Percentiles rank a stretch among this genome's conserved stretches.
These are phyloP conservation scores for Peromyscus maniculatus DNA, from an alignment of 2,113 vertebrate genomes.

Conservation along the genomic window DNA sequence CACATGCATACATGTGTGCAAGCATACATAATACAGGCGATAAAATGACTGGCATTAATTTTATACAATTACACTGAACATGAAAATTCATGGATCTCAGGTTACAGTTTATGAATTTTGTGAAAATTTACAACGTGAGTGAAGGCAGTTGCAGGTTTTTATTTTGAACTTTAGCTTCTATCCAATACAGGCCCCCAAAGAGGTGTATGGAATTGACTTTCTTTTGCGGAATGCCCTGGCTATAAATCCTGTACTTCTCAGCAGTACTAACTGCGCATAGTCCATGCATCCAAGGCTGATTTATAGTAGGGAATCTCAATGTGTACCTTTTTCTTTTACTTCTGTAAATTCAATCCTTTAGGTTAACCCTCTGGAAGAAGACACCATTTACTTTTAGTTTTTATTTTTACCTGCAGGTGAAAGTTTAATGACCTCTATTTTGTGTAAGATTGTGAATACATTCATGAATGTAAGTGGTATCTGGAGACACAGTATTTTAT, in stretches of 20 bases:
- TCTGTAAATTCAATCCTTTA: slow-evolving; percentile 58
- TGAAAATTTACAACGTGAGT: slow-evolving; percentile 76
- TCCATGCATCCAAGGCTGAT: slow-evolving; percentile 35
- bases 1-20: background rate
- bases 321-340: background rate
- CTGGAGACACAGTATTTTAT: background rate
- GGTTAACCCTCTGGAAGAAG: slow-evolving; percentile 12
- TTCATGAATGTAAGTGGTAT: background rate
- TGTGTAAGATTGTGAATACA: background rate
- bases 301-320: slow-evolving; percentile 23
- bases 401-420: slow-evolving; percentile 51
- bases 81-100: slow-evolving; percentile 49
- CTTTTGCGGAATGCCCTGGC: slow-evolving; percentile 52
- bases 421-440: slow-evolving; percentile 65
- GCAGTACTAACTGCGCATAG: slow-evolving; percentile 17
- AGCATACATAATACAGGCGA: too few relatives aligned
- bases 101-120: slow-evolving; percentile 68
- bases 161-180: slow-evolving; percentile 53
- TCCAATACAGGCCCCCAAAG: slow-evolving; percentile 26
- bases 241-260: background rate
- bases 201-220: slow-evolving; percentile 33
- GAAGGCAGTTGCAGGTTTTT: slow-evolving; percentile 33
- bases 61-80: slow-evolving; percentile 47
- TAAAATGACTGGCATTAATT: background rate
- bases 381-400: slow-evolving; percentile 40